Base-by-base conservation (phyloP, 92 coral and sea anemone genomes). In the Phenganax stokvisi region DNA sequence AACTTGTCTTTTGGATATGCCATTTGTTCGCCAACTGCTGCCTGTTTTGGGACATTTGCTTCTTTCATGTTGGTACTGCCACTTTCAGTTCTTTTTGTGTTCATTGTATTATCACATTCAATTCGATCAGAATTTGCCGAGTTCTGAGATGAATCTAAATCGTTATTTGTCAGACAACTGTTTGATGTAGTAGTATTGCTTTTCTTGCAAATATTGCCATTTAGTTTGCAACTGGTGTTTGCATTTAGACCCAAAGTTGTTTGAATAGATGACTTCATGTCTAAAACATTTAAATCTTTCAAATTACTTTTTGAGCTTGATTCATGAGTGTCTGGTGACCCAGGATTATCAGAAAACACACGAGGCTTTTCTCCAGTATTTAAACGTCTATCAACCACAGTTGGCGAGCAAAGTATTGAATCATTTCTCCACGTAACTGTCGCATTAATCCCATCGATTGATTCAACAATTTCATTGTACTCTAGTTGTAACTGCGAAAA, bases 401-500 rank as follows among this genome's bases (percentile, higher is more conserved):
- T 62, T 9, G 81, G 81, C 25, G 31, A 77, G 28, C 72, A 77
- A 77, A 52, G 81, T 59, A 59, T 77, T 8, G 13, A 28, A 8
- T 62, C 54, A 7, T 25, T 30, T 61, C 47, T 59, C 81, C 81
- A 77, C 15, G 54, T 60, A 4, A 77, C 71, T 47, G 59, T 30
- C 12, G 80, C 74, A 47, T 76, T 15, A 12, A 78, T 61, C 2
- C 77, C 88, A 58, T 88, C 92, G 53, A 93, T 57, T 51, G 83
- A 88, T 15, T 20, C 58, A 6, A 89, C 89, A 82, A 91, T 82
- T 51, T 82, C 80, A 62, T 85, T 88, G 84, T 89, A 93, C 44
- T 91, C 89, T 52, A 77, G 79, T 51, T 83, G 86, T 27, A 93
- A 85, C 64, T 86, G 78, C 58, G 76, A 80, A 20, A 93, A 83